A percentile compares a stretch with the other conserved stretches of the same genome.
These are phyloP conservation scores for Bursaphelenchus mucronatus DNA, from an alignment of 1,140 invertebrate species.

Conservation along the genomic window DNA sequence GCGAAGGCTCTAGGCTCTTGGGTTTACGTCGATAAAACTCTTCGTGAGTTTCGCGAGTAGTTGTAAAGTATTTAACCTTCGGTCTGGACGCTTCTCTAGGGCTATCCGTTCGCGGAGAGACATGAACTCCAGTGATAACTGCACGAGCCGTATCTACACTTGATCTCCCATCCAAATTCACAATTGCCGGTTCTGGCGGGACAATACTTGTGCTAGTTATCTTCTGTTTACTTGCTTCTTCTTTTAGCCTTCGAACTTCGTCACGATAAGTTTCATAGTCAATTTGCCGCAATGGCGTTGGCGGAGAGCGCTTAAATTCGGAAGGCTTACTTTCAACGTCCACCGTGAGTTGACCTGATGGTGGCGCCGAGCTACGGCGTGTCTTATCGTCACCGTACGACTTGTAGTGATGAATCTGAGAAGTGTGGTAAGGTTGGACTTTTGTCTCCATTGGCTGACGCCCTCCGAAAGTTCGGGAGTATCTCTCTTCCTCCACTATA, in stretches of 20 bases:
- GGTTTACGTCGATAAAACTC: not conserved
- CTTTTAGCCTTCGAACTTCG: constrained; percentile 39
- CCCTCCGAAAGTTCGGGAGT: not conserved
- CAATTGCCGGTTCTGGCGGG: constrained; percentile 33
- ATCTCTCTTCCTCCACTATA: no score
- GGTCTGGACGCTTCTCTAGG: constrained; percentile 2
- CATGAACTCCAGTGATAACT: not conserved
- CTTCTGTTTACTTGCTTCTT: constrained; percentile 25
- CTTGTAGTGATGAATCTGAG: not conserved
- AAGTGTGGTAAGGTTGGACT: not conserved
- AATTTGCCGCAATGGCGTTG: constrained; percentile 30
- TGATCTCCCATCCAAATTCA: constrained; percentile 4
- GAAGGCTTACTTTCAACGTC: not conserved
- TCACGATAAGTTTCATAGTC: constrained; percentile 42
- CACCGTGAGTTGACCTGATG: no score
- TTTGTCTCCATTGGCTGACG: not conserved
- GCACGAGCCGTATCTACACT: not conserved
- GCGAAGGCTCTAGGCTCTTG: constrained; percentile 1
- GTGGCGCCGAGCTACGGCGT: not conserved
- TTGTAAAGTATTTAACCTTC: not conserved
- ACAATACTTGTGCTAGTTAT: not conserved
- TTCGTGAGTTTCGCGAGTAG: constrained; percentile 5
- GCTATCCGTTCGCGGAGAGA: not conserved
- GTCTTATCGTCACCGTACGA: not conserved
- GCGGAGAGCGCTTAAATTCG: not conserved